Evolutionary conservation across 64 coral and sea anemone genomes (phyloP), one percentile per base, ranked within the genome.

Genomic region (Acropora tenuis): DNA sequence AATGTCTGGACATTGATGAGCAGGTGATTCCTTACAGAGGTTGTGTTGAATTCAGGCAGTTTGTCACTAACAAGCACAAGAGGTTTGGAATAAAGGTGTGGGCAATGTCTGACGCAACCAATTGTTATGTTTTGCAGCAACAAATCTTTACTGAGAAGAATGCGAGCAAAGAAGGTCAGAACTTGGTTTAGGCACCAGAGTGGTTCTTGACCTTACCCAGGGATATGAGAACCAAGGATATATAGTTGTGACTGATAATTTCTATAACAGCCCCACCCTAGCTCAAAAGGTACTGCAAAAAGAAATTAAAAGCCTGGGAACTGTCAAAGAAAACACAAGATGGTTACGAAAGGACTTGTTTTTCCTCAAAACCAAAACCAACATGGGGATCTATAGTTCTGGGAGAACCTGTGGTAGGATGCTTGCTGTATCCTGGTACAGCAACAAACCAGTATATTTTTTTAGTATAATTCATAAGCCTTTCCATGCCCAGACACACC

Each of bases 401-500:
- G 78, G 60, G 88, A 78, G 78, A 79, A 43, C 19, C 43, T 66
- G 75, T 69, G 76, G 75, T 48, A 77, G 58, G 48, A 40, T 89
- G 12, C 88, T 88, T 78, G 76, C 75, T 79, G 88, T 79, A 5
- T 77, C 41, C 44, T 79, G 88, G 75, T 78, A 69, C 78, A 76
- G 79, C 75, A 79, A 89, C 17, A 80, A 80, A 80, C n/a, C 50
- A 58, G 50, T 80, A 40, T 80, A 80, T 30, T 68, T 89, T 69
- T 69, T 79, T 41, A 79, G 50, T 63, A 89, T 76, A 44, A 69
- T 89, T 66, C 76, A 79, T 50, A 89, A 89, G 42, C 75, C 88
- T 58, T 58, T 41, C 16, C 50, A 80, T 80, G 49, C 50, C 50
- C 49, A 80, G 50, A 73, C 18, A 55, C n/a, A 58, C 78, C 49